Conservation (phyloP, 1,140 invertebrate species). For the Monomorium pharaonis region DNA sequence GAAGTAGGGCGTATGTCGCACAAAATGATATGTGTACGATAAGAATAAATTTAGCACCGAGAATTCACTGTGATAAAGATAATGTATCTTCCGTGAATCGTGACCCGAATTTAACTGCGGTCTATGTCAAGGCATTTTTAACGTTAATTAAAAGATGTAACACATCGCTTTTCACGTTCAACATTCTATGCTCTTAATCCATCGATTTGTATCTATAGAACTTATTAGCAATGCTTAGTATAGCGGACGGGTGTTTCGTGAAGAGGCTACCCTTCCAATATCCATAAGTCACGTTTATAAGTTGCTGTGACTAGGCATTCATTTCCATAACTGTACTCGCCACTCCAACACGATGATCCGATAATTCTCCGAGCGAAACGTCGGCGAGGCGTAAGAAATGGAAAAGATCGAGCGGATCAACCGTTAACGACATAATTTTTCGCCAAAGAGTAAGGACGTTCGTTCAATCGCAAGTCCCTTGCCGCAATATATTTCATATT, state of each 20-base stretch:
- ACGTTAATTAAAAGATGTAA: background rate
- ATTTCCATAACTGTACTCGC: constrained; percentile 60
- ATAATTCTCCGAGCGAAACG: constrained; percentile 49
- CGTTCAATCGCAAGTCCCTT: background rate
- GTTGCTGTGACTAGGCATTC: constrained; percentile 47
- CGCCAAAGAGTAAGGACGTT: background rate
- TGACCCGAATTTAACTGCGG: background rate
- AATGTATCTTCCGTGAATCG: background rate
- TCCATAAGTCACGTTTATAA: constrained; percentile 51
- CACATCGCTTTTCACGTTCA: background rate
- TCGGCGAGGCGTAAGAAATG: constrained; percentile 20
- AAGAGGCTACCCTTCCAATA: constrained; percentile 16
- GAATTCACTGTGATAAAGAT: background rate
- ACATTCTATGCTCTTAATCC: background rate
- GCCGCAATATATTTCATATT: background rate
- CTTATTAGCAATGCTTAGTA: background rate
- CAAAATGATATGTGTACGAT: background rate
- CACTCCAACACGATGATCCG: constrained; percentile 49
- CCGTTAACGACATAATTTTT: constrained; percentile 51
- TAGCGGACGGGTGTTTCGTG: background rate
- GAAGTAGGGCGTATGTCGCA: background rate
- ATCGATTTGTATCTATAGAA: constrained; percentile 30
- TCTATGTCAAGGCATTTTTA: background rate
- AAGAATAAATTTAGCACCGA: background rate
- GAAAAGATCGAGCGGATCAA: constrained; percentile 53